Conservation (phyloP, 1,140 invertebrate species). For the Caenorhabditis briggsae region DNA sequence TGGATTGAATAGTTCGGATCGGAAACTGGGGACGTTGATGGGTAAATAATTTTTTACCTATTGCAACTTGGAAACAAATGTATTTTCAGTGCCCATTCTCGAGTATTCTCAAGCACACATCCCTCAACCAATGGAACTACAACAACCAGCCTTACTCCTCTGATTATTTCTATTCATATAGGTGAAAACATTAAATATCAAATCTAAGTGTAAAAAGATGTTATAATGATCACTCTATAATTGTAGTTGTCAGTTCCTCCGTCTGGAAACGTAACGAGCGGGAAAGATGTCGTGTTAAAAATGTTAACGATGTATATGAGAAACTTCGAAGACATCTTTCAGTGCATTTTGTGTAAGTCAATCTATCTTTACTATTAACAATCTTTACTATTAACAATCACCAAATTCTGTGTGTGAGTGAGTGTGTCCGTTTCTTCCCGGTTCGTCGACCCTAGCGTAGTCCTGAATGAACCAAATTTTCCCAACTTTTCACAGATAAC, state of each 20-base stretch:
- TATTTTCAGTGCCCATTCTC: not conserved
- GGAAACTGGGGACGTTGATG: slow-evolving; percentile 12
- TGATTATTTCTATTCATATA: no score
- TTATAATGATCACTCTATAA: not conserved
- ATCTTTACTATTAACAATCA: no score
- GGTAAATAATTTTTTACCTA: not conserved
- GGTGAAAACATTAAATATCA: slow-evolving; percentile 71
- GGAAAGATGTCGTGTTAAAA: slow-evolving; percentile 82
- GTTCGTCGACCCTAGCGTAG: no score
- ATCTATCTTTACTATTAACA: no score
- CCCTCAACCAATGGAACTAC: slow-evolving; percentile 78
- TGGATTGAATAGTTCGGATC: not conserved
- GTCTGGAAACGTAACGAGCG: slow-evolving; percentile 79
- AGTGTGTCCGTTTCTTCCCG: no score
- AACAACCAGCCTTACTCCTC: no score
- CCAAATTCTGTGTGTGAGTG: no score
- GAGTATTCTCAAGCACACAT: slow-evolving; percentile 40
- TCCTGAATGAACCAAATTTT: no score
- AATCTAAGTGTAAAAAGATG: not conserved
- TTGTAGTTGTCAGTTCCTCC: slow-evolving; percentile 72
- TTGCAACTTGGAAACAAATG: no score
- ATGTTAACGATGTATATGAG: slow-evolving; percentile 88
- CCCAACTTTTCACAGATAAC: no score
- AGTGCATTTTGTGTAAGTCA: slow-evolving; percentile 64
- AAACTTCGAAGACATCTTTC: slow-evolving; percentile 85